These are phyloP conservation scores for Tenthredo amoena DNA, from an alignment of 2,888 invertebrate species.

Conservation along the genomic window DNA sequence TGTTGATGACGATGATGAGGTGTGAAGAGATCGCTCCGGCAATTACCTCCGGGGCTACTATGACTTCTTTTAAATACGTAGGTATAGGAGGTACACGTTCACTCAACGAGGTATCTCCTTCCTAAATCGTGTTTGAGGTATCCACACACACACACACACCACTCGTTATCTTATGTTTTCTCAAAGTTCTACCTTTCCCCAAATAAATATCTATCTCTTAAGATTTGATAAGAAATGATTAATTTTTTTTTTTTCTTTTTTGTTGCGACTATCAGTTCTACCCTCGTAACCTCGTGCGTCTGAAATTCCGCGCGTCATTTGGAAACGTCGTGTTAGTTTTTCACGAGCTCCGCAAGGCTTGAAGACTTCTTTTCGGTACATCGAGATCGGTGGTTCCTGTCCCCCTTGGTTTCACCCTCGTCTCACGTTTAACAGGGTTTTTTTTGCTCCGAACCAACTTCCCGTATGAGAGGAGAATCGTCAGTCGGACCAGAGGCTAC, in stretches of 20 bases:
- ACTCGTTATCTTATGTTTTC: neutral
- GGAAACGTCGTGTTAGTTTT: neutral
- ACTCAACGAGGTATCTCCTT: neutral
- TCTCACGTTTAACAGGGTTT: conserved; percentile 48
- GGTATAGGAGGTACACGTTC: neutral
- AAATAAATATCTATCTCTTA: too few relatives aligned
- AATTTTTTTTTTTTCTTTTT: too few relatives aligned
- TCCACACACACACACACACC: neutral
- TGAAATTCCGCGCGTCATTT: neutral
- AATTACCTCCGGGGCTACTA: conserved; percentile 68
- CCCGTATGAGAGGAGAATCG: conserved; percentile 59
- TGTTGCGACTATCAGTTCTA: too few relatives aligned
- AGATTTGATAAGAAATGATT: too few relatives aligned
- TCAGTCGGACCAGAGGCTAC: conserved; percentile 32
- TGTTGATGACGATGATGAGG: conserved; percentile 78
- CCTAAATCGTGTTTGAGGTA: neutral
- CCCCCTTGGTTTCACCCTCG: conserved; percentile 33
- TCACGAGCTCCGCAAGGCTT: neutral
- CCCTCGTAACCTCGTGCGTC: neutral
- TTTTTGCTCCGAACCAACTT: conserved; percentile 59
- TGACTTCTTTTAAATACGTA: conserved; percentile 16
- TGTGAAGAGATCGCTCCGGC: conserved; percentile 77
- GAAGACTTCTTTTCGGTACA: neutral
- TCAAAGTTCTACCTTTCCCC: too few relatives aligned
- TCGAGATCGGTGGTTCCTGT: conserved; percentile 28